Conservation (phyloP, 2,113 vertebrate genomes). For the Gila orcuttii region DNA sequence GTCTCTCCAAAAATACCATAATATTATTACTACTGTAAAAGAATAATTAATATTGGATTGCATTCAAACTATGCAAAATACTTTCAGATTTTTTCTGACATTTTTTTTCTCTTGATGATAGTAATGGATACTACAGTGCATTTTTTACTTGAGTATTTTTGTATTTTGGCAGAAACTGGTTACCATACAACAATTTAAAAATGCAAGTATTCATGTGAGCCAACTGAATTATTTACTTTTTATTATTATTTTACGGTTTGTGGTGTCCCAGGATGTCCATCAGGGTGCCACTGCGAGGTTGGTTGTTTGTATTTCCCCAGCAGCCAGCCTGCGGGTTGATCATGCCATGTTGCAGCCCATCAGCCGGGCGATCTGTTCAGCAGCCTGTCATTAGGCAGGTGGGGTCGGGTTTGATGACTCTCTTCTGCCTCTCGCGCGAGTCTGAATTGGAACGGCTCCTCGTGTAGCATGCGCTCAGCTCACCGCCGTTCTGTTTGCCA, state of each 20-base stretch:
- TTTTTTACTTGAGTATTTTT: background rate
- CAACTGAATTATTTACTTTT: background rate
- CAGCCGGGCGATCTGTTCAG: constrained; percentile 22
- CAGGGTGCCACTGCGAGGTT: background rate
- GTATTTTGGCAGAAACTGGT: background rate
- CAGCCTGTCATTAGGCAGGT: constrained; percentile 40
- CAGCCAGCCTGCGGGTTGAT: background rate
- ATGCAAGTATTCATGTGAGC: background rate
- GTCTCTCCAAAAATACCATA: background rate
- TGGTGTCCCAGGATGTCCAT: background rate
- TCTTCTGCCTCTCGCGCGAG: constrained; percentile 17
- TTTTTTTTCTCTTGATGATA: background rate
- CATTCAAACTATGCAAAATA: background rate
- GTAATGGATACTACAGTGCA: background rate
- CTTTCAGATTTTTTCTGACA: too few species aligned
- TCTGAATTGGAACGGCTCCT: constrained; percentile 40
- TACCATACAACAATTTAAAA: background rate
- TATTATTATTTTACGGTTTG: background rate
- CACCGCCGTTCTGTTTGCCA: constrained; percentile 58
- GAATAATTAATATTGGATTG: background rate
- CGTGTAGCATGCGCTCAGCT: constrained; percentile 49
- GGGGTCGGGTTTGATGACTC: constrained; percentile 47
- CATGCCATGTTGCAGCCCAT: constrained; percentile 22
- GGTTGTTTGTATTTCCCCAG: constrained; percentile 28
- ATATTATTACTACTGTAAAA: background rate